These are phyloP conservation scores for Cheilinus undulatus DNA, from an alignment of 2,113 vertebrate species.

Conservation along the genomic window DNA sequence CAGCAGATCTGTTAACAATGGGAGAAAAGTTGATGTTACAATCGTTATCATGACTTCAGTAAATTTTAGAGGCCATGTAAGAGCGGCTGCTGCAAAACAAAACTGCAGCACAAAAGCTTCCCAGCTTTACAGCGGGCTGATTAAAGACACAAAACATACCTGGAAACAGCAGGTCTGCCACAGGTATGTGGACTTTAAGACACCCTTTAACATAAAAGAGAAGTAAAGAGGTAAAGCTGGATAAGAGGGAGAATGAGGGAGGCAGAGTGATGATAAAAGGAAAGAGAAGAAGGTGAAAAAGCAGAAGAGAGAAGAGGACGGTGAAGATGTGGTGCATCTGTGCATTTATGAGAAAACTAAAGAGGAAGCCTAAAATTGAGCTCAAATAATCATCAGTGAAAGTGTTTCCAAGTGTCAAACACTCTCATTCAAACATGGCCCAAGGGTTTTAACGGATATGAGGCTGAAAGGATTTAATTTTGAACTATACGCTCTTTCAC, in stretches of 20 bases:
- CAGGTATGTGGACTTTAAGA: constrained; percentile 70
- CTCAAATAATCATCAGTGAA: constrained; percentile 73
- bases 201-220: constrained; percentile 21
- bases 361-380: constrained; percentile 42
- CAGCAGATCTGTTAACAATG: background rate
- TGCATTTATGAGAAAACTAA: constrained; percentile 11
- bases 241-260: background rate
- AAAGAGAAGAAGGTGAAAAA: constrained; percentile 26
- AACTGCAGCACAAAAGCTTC: constrained; percentile 19
- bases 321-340: constrained; percentile 4
- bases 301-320: background rate
- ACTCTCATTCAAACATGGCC: constrained; percentile 42
- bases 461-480: background rate
- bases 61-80: constrained; percentile 14
- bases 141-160: constrained; percentile 63
- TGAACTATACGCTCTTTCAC: no score
- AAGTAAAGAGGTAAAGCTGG: background rate
- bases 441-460: background rate
- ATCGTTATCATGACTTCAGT: background rate
- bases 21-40: no score
- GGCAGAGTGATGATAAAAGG: background rate
- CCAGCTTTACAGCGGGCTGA: constrained; percentile 44
- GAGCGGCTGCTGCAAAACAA: constrained; percentile 26
- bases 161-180: constrained; percentile 61
- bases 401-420: constrained; percentile 77